Evolutionary conservation across 1,140 invertebrate species (phyloP).

Genomic region (Goniozus legneri): DNA sequence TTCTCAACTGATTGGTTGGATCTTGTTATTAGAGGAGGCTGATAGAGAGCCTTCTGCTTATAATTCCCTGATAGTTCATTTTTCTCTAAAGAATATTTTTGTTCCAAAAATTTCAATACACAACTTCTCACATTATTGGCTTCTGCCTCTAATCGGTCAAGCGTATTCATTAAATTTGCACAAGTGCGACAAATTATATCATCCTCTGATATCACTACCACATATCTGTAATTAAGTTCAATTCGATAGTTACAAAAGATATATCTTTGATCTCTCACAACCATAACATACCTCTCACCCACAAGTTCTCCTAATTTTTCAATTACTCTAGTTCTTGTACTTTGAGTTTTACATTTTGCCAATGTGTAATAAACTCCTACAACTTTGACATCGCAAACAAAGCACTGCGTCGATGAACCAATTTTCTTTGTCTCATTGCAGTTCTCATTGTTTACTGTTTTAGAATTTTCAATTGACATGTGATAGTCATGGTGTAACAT

Average conservation of each 20-base stretch:
- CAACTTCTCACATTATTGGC: constrained; percentile 29
- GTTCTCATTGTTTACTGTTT: neutral
- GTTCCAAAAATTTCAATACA: constrained; percentile 40
- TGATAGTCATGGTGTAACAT: neutral
- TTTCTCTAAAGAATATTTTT: constrained; percentile 44
- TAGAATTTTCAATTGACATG: neutral
- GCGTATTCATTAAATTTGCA: constrained; percentile 44
- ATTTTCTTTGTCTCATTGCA: neutral
- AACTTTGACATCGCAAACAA: constrained; percentile 42
- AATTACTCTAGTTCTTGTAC: constrained; percentile 37
- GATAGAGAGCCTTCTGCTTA: constrained; percentile 20
- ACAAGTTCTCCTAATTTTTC: constrained; percentile 50
- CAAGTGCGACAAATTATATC: constrained; percentile 51
- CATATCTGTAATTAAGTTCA: constrained; percentile 39
- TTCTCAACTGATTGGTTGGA: constrained; percentile 11
- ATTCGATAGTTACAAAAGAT: constrained; percentile 5
- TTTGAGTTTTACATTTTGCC: constrained; percentile 44
- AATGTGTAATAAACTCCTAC: constrained; percentile 38
- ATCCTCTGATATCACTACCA: constrained; percentile 50
- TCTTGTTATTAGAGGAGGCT: constrained; percentile 29
- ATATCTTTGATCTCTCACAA: constrained; percentile 5
- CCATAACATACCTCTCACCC: constrained; percentile 41
- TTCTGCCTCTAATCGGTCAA: constrained; percentile 46
- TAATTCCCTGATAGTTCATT: constrained; percentile 36
- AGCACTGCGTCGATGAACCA: constrained; percentile 30